Percentiles rank a stretch among this genome's conserved stretches.
Conservation (phyloP, 2,113 vertebrate species). For the Natator depressus region DNA sequence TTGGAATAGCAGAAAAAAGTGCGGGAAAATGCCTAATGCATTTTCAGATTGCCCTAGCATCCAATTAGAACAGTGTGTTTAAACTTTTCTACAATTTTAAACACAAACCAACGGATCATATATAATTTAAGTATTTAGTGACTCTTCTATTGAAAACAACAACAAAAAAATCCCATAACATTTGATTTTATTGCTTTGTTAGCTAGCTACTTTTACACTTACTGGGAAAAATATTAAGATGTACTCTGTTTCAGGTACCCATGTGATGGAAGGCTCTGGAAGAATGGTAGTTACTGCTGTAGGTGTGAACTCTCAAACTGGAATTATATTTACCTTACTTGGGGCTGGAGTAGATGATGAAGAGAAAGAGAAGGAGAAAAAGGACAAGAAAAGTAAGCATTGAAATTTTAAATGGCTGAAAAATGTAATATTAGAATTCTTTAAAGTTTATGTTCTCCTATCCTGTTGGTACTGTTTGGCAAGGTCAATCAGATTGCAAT, state of each 20-base stretch:
- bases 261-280: constrained; percentile 99
- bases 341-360: constrained; percentile 86
- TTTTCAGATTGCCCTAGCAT: background rate
- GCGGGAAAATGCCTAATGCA: background rate
- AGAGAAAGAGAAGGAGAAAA: constrained; percentile 94
- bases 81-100: background rate
- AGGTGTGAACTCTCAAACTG: constrained; percentile 98
- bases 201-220: background rate
- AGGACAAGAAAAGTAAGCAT: constrained; percentile 92
- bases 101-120: background rate
- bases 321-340: constrained; percentile 98
- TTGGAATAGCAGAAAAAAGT: background rate
- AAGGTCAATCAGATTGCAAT: background rate
- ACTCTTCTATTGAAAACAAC: background rate
- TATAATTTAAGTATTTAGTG: background rate
- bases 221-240: background rate
- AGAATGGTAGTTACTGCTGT: constrained; percentile 98
- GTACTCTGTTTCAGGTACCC: constrained; percentile 86
- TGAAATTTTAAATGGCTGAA: background rate
- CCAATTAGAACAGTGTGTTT: background rate
- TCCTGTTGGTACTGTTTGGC: background rate
- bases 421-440: background rate
- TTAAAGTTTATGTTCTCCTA: background rate
- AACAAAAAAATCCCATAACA: background rate
- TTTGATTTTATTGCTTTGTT: background rate